These are phyloP conservation scores for Himalopsyche tibetana DNA, from an alignment of 2,888 invertebrate genomes.

Conservation along the genomic window DNA sequence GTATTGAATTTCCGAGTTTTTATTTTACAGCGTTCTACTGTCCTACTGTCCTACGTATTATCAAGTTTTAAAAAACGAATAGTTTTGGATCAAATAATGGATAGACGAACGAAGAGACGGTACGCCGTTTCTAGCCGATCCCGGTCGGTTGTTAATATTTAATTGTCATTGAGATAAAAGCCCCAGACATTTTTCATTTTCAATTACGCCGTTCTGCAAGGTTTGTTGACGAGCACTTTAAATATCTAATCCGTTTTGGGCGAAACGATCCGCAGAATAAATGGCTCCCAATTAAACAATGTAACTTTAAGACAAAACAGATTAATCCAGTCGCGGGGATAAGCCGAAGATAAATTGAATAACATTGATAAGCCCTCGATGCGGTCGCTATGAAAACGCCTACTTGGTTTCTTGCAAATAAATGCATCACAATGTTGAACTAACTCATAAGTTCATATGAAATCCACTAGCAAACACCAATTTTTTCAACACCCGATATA, in stretches of 20 bases:
- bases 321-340: slow-evolving; percentile 41
- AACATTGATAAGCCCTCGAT: slow-evolving; percentile 26
- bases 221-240: slow-evolving; percentile 4
- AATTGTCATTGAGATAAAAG: neutral
- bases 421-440: neutral
- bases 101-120: no score
- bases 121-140: no score
- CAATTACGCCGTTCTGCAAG: neutral
- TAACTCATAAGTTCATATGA: no score
- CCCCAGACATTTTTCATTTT: neutral
- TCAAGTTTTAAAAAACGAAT: no score
- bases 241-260: slow-evolving; percentile 26
- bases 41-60: no score
- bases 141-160: no score
- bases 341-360: slow-evolving; percentile 46
- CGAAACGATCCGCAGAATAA: slow-evolving; percentile 39
- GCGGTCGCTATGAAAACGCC: neutral
- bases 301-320: slow-evolving; percentile 11
- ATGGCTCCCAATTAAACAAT: slow-evolving; percentile 50
- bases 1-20: no score
- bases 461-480: no score
- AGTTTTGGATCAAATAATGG: no score
- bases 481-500: no score
- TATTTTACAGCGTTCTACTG: no score
- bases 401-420: neutral